phyloP scores from a whole-genome alignment of 2,888 invertebrate genomes.

The Chelonus formosanus region DNA sequence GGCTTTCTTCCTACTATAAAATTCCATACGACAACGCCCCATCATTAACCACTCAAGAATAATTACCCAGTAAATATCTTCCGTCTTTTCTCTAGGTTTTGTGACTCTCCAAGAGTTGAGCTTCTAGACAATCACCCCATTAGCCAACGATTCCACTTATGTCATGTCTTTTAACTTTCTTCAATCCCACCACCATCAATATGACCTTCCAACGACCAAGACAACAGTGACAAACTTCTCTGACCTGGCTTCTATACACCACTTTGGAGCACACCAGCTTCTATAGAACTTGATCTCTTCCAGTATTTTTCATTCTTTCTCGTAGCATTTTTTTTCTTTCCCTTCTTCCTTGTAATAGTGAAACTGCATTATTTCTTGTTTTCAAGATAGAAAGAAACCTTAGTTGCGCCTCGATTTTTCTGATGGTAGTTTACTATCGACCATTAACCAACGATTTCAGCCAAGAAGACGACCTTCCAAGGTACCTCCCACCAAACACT shows the following conservation, averaged over 20 bases:
- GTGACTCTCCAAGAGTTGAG: conserved; percentile 48
- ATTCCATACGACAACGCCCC: conserved; percentile 42
- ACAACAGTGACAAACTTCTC: neutral
- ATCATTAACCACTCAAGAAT: conserved; percentile 49
- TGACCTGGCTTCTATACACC: neutral
- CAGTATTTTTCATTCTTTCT: neutral
- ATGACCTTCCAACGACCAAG: conserved; percentile 40
- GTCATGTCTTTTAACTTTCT: conserved; percentile 29
- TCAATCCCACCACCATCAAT: neutral
- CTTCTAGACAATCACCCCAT: conserved; percentile 58
- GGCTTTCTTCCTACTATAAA: conserved; percentile 25
- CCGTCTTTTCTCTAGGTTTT: conserved; percentile 42
- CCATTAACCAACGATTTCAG: conserved; percentile 60
- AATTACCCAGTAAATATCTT: conserved; percentile 48
- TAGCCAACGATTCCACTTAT: conserved; percentile 54
- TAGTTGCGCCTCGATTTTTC: conserved; percentile 15
- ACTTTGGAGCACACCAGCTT: neutral
- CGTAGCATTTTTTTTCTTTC: neutral
- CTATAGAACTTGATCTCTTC: neutral
- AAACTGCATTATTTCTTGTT: conserved; percentile 21
- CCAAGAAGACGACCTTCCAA: conserved; percentile 54
- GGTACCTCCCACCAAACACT: conserved; percentile 35
- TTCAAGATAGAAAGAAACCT: conserved; percentile 5
- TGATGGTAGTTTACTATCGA: conserved; percentile 40
- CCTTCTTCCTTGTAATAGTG: conserved; percentile 5